Evolutionary conservation across 2,113 vertebrate genomes (phyloP).

Genomic region (Hippocampus zosterae): DNA sequence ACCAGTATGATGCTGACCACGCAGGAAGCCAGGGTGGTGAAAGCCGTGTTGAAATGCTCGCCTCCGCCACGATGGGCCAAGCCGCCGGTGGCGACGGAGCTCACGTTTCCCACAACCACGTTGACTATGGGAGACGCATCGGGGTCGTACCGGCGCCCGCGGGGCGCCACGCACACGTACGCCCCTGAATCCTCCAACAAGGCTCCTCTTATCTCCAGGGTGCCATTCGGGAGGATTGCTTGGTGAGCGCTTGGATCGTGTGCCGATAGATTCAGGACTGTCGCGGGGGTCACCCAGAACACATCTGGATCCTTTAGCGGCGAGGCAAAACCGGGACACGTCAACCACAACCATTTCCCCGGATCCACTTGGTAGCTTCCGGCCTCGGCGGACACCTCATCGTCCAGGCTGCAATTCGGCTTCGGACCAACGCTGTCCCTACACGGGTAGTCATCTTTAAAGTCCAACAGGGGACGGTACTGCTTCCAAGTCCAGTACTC

Average conservation of each 20-base stretch:
- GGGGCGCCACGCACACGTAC: conserved; percentile 75
- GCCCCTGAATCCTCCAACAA: conserved; percentile 73
- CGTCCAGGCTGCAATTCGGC: conserved; percentile 65
- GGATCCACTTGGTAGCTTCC: conserved; percentile 68
- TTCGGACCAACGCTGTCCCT: conserved; percentile 16
- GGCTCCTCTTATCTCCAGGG: conserved; percentile 74
- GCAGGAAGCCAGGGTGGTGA: conserved; percentile 84
- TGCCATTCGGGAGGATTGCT: conserved; percentile 74
- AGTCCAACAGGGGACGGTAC: conserved; percentile 76
- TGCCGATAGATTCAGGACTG: conserved; percentile 63
- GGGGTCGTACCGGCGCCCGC: conserved; percentile 59
- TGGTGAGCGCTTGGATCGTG: conserved; percentile 42
- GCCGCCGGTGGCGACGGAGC: conserved; percentile 47
- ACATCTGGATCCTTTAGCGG: conserved; percentile 46
- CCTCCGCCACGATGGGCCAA: conserved; percentile 54
- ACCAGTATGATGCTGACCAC: conserved; percentile 83
- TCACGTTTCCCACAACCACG: conserved; percentile 75
- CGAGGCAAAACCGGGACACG: conserved; percentile 73
- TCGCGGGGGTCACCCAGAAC: conserved; percentile 76
- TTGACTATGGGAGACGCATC: conserved; percentile 70
- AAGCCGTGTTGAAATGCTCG: conserved; percentile 83
- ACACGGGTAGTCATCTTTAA: conserved; percentile 74
- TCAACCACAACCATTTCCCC: conserved; percentile 72
- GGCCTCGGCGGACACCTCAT: conserved; percentile 56
- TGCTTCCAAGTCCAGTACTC: conserved; percentile 79